Conservation (phyloP, 2,113 vertebrate species). For the Nesoenas mayeri region DNA sequence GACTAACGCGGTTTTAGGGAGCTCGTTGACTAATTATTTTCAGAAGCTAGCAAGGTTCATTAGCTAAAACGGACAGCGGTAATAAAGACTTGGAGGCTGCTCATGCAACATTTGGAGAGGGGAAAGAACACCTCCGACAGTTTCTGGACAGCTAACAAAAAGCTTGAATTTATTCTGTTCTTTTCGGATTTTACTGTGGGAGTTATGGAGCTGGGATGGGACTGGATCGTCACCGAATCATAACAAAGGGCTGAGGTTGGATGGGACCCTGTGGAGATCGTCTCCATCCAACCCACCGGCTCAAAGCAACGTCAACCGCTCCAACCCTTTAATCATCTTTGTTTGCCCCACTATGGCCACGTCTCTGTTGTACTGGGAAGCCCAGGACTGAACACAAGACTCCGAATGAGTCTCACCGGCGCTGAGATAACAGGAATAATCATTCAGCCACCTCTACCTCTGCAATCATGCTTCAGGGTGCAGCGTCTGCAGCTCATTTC, state of each 20-base stretch:
- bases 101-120: neutral
- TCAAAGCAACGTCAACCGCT: neutral
- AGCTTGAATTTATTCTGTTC: neutral
- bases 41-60: neutral
- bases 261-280: neutral
- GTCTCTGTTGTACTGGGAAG: neutral
- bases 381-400: neutral
- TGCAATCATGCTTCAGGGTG: neutral
- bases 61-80: neutral
- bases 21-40: neutral
- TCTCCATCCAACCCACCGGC: neutral
- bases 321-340: neutral
- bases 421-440: neutral
- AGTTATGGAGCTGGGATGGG: neutral
- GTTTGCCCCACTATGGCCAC: fast-evolving
- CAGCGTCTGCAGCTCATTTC: neutral
- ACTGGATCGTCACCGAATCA: neutral
- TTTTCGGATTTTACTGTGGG: neutral
- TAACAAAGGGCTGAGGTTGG: neutral
- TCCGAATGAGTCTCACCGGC: fast-evolving
- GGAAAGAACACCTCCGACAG: neutral
- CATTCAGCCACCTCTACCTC: neutral
- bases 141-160: neutral
- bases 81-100: neutral
- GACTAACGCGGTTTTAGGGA: neutral